Evolutionary conservation across 2,797 vertebrate genomes (phyloP).

Genomic region (Champsocephalus esox): DNA sequence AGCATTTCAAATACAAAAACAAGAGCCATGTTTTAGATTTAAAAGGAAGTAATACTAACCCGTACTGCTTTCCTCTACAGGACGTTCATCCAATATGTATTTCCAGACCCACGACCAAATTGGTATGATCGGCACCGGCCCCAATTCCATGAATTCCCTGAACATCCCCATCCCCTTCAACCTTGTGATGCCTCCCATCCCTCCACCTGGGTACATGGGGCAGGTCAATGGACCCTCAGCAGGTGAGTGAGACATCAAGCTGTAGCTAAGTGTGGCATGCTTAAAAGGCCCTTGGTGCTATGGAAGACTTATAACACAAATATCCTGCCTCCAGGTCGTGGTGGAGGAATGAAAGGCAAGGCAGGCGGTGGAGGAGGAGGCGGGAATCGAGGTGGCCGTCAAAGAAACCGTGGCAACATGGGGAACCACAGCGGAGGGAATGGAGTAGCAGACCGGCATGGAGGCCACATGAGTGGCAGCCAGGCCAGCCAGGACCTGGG

Average conservation of each 20-base stretch:
- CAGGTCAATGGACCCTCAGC: conserved; percentile 92
- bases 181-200: conserved; percentile 96
- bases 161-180: conserved; percentile 98
- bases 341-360: conserved; percentile 91
- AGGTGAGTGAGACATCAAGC: conserved; percentile 77
- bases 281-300: too few species aligned
- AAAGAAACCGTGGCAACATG: conserved; percentile 90
- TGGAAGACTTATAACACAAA: neutral
- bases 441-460: conserved; percentile 73
- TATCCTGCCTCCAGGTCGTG: conserved; percentile 84
- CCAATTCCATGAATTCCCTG: conserved; percentile 91
- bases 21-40: neutral
- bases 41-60: neutral
- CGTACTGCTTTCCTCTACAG: conserved; percentile 65
- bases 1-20: neutral
- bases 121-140: conserved; percentile 94
- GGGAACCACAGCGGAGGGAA: conserved; percentile 71
- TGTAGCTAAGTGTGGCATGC: neutral
- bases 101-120: conserved; percentile 99
- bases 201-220: conserved; percentile 92
- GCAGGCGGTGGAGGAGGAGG: conserved; percentile 89
- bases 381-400: conserved; percentile 87
- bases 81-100: conserved; percentile 95
- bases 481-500: conserved; percentile 95
- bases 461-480: conserved; percentile 85